phyloP scores from a whole-genome alignment of 1,140 invertebrate genomes.

The Drosophila lowei region DNA sequence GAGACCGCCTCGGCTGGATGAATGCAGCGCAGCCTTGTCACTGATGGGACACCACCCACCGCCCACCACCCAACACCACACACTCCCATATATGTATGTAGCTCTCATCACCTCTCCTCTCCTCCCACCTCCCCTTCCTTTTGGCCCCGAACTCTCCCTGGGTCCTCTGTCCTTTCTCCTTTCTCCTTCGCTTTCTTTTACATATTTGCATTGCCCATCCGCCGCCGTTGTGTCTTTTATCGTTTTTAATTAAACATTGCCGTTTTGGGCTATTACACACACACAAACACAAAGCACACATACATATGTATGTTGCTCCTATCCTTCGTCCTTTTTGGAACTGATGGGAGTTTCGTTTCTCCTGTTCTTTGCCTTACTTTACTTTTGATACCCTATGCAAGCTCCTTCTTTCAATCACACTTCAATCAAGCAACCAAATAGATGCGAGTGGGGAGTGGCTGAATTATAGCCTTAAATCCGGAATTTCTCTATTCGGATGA shows the following conservation, averaged over 20 bases:
- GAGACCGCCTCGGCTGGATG: conserved; percentile 15
- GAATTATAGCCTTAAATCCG: too few species aligned
- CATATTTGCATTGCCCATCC: conserved; percentile 52
- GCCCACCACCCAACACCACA: too few species aligned
- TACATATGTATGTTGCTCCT: conserved; percentile 4
- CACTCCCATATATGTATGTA: too few species aligned
- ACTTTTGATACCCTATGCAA: too few species aligned
- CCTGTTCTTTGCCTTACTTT: too few species aligned
- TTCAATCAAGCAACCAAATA: too few species aligned
- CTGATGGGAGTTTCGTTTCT: too few species aligned
- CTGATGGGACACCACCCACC: neutral
- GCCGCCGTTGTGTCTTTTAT: conserved; percentile 59
- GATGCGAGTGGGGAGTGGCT: too few species aligned
- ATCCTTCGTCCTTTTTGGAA: neutral
- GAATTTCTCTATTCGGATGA: too few species aligned
- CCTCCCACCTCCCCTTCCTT: neutral
- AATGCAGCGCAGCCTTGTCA: conserved; percentile 19
- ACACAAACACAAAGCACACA: conserved; percentile 4
- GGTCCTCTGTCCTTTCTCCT: neutral
- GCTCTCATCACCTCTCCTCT: too few species aligned
- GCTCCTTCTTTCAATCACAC: too few species aligned
- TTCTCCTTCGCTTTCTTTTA: conserved; percentile 21
- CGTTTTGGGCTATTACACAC: conserved; percentile 63
- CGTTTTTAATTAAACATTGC: conserved; percentile 78
- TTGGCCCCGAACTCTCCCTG: accelerated